A percentile compares a stretch with the other conserved stretches of the same genome.
Conservation (phyloP, 2,888 invertebrate genomes). For the Lasioglossum morio region DNA sequence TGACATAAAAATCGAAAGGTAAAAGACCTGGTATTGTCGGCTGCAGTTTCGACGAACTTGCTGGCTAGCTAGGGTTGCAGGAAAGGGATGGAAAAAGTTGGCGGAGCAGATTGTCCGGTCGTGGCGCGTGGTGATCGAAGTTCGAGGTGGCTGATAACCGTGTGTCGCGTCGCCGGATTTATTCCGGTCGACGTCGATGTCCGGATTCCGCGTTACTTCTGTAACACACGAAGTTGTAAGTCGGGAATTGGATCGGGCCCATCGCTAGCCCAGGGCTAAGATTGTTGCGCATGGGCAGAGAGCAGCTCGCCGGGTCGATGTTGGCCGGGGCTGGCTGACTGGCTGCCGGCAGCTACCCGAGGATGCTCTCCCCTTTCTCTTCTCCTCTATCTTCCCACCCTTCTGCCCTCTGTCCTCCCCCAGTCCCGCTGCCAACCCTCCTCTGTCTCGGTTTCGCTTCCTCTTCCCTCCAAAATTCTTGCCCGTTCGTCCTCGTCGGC, state of each 20-base stretch:
- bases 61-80: background rate
- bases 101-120: background rate
- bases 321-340: conserved; percentile 83
- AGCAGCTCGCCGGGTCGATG: conserved; percentile 82
- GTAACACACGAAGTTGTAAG: conserved; percentile 56
- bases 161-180: background rate
- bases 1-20: background rate
- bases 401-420: conserved; percentile 34
- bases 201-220: conserved; percentile 34
- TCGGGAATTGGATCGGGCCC: conserved; percentile 79
- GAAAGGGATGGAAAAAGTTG: background rate
- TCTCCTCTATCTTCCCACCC: conserved; percentile 53
- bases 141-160: background rate
- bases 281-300: conserved; percentile 77
- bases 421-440: conserved; percentile 25
- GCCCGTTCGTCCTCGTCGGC: background rate
- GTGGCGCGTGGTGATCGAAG: background rate
- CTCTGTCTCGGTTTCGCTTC: conserved; percentile 44
- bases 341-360: conserved; percentile 74
- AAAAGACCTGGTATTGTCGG: background rate
- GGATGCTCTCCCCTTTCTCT: conserved; percentile 65
- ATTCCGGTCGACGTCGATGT: background rate
- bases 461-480: conserved; percentile 52
- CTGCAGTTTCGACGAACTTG: background rate
- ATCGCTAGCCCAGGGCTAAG: conserved; percentile 78